Evolutionary conservation across 2,113 vertebrate species (phyloP).

Genomic region (Astur gentilis): DNA sequence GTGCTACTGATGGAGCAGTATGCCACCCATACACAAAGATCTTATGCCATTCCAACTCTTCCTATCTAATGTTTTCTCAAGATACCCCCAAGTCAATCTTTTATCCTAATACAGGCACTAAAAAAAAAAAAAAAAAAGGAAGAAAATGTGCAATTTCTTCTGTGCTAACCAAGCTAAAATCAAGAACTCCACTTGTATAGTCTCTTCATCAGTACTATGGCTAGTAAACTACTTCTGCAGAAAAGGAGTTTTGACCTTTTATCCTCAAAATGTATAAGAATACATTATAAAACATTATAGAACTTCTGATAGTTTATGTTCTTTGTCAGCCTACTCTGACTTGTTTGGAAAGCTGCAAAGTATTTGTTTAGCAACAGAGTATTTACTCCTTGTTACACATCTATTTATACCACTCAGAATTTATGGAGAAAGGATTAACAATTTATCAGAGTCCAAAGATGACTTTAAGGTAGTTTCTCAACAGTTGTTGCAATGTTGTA

Average conservation of each 20-base stretch:
- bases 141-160: background rate
- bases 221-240: background rate
- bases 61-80: background rate
- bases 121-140: background rate
- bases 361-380: constrained; percentile 1
- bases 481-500: background rate
- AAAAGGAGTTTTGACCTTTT: background rate
- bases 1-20: background rate
- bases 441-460: constrained; percentile 15
- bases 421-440: background rate
- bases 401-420: background rate
- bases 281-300: background rate
- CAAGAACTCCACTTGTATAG: background rate
- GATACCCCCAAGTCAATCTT: background rate
- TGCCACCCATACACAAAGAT: background rate
- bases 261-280: background rate
- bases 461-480: background rate
- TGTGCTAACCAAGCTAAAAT: background rate
- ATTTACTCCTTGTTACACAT: background rate
- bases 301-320: background rate
- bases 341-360: background rate
- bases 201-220: background rate
- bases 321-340: background rate
- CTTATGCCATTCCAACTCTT: background rate
- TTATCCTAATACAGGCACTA: background rate